Evolutionary conservation across 2,888 invertebrate genomes (phyloP).

Genomic region (Cerastoderma edule): DNA sequence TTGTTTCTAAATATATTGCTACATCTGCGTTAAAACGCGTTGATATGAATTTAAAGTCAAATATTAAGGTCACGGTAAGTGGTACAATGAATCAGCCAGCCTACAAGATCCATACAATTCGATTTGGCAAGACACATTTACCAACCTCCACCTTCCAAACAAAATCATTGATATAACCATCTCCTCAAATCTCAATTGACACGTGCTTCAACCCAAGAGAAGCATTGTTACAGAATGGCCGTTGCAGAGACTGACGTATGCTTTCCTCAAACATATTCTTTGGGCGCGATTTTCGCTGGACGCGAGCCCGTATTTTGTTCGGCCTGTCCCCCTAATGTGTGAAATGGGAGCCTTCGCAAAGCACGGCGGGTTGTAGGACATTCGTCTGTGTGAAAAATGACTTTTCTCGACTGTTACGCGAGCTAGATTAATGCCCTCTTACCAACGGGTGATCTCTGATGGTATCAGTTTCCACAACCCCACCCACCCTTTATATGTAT

Average conservation of each 20-base stretch:
- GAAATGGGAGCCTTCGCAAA: constrained; percentile 18
- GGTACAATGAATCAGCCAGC: no score
- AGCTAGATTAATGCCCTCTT: constrained; percentile 24
- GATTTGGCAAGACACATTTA: no score
- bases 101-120: no score
- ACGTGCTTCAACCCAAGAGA: background rate
- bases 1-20: no score
- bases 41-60: no score
- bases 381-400: constrained; percentile 21
- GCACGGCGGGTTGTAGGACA: constrained; percentile 16
- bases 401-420: background rate
- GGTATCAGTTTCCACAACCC: constrained; percentile 17
- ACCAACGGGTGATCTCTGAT: constrained; percentile 15
- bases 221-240: background rate
- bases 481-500: constrained; percentile 10
- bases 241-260: background rate
- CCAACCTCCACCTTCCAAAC: no score
- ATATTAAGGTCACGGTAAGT: no score
- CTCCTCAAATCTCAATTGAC: background rate
- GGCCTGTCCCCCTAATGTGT: constrained; percentile 5
- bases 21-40: no score
- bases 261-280: constrained; percentile 15
- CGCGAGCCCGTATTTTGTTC: constrained; percentile 14
- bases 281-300: no score
- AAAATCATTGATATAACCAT: no score